These are phyloP conservation scores for Bos indicus DNA, from an alignment of 2,113 vertebrate species.

Conservation along the genomic window DNA sequence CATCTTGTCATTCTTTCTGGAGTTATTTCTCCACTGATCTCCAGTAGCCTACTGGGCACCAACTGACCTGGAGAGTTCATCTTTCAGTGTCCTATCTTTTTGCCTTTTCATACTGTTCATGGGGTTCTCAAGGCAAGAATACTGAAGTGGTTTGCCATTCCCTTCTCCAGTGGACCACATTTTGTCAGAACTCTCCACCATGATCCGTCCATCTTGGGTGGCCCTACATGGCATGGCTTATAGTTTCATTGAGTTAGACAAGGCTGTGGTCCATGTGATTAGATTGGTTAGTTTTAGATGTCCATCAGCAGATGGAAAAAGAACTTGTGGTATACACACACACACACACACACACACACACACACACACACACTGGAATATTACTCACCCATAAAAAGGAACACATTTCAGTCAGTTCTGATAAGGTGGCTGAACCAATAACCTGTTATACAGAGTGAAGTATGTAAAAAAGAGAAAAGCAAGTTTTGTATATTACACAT, in stretches of 20 bases:
- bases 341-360: background rate
- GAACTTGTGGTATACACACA: background rate
- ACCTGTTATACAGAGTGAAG: background rate
- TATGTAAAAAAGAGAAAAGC: background rate
- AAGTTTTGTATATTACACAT: background rate
- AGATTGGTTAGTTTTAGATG: background rate
- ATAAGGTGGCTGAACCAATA: background rate
- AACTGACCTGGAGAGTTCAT: background rate
- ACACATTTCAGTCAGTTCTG: background rate
- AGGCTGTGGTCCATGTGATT: background rate
- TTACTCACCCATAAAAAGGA: background rate
- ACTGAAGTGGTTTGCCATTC: background rate
- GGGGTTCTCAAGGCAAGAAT: background rate
- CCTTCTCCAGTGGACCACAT: background rate
- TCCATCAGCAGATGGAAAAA: background rate
- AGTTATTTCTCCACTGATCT: background rate
- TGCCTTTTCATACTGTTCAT: background rate
- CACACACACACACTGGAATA: background rate
- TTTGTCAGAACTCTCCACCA: background rate
- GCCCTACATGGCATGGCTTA: fast-evolving
- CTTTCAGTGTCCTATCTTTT: background rate
- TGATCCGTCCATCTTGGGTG: background rate
- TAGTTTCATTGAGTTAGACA: background rate
- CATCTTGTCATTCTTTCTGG: background rate
- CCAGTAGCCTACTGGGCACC: background rate